Evolutionary conservation across 2,888 invertebrate species (phyloP), one percentile per base, ranked within the genome.

Genomic region (Isoperla grammatica): DNA sequence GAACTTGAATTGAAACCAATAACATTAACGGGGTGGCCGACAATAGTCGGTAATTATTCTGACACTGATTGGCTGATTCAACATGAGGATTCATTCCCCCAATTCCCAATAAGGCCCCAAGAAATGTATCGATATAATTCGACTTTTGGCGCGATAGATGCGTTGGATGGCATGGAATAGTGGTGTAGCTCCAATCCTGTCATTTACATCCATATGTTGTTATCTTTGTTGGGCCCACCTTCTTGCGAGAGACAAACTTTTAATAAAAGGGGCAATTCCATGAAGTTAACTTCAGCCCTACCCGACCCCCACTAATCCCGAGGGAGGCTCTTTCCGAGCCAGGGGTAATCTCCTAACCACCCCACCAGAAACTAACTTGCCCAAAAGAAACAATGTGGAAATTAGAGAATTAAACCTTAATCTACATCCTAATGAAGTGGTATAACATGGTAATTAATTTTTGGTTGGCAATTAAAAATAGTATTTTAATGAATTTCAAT

Each of bases 381-480:
- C 42, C 40, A 59, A 57, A 61, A 64, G 62, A 64, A 64, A 61
- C 64, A 62, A 62, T 61, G 64, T 61, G 61, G 61, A 63, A 64
- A 64, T 64, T 64, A 64, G 59, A 57, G 61, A 64, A 64, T 64
- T 63, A 64, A 64, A 64, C 57, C 64, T 62, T 64, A 64, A 64
- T 64, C 62, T 64, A 60, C 59, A 64, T 64, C 61, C 64, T 64
- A 64, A 64, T 64, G 64, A 64, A 64, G 64, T 63, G 57, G 59
- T 61, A 57, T 59, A 59, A 63, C 63, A 61, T 57, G 59, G 63
- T 63, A 63, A 63, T 63, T 64, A 60, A 62, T 60, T 64, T 62
- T 62, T 64, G 62, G 64, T 64, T 58, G 56, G 62, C 57, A 64
- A 64, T 64, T 64, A 64, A 63, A 63, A 63, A 62, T 54, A 48